A percentile compares a stretch with the other conserved stretches of the same genome.
Conservation (phyloP, 2,888 invertebrate genomes). For the Lacanobia oleracea region DNA sequence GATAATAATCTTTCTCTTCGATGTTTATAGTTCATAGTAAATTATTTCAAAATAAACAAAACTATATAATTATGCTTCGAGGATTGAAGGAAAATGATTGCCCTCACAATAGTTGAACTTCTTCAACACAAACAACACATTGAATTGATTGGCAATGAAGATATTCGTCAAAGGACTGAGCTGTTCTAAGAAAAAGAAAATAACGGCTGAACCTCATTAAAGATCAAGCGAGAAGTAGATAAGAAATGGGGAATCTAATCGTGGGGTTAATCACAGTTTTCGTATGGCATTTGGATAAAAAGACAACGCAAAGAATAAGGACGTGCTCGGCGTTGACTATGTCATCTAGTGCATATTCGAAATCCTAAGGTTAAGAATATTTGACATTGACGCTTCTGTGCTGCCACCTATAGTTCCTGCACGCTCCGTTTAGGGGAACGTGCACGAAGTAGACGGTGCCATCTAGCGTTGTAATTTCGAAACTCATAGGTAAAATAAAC, state of each 20-base stretch:
- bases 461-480: too few relatives aligned
- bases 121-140: too few relatives aligned
- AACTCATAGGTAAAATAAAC: too few relatives aligned
- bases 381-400: too few relatives aligned
- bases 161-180: background rate
- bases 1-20: constrained; percentile 45
- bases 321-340: too few relatives aligned
- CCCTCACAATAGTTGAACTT: background rate
- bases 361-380: too few relatives aligned
- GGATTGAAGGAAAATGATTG: background rate
- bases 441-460: too few relatives aligned
- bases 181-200: background rate
- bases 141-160: background rate
- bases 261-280: background rate
- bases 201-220: background rate
- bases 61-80: background rate
- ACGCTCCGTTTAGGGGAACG: too few relatives aligned
- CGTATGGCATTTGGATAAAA: background rate
- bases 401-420: too few relatives aligned
- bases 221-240: background rate
- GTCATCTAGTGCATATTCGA: too few relatives aligned
- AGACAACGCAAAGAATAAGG: background rate
- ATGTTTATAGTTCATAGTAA: constrained; percentile 8
- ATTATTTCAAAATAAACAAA: constrained; percentile 12
- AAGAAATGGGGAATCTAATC: background rate